These are phyloP conservation scores for Drosophila erecta DNA, from an alignment of 1,140 invertebrate genomes.

Conservation along the genomic window DNA sequence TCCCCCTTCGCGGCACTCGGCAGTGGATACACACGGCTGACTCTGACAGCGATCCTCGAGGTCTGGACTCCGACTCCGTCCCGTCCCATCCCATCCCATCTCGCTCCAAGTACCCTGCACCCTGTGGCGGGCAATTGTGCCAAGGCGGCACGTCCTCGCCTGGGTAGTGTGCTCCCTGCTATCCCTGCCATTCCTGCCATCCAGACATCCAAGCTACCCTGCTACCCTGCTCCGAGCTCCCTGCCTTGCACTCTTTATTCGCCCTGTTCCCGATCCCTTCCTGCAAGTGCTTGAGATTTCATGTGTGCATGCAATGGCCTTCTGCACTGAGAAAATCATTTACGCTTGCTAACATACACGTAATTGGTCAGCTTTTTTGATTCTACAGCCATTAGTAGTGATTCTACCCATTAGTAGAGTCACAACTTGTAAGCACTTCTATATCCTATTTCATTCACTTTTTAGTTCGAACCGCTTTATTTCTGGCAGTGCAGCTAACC, in stretches of 20 bases:
- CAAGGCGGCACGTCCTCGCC: constrained; percentile 71
- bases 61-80: constrained; percentile 17
- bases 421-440: too few species aligned
- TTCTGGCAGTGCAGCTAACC: not conserved
- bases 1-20: constrained; percentile 57
- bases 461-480: too few species aligned
- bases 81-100: constrained; percentile 14
- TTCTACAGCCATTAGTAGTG: not conserved
- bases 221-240: not conserved
- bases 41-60: constrained; percentile 35
- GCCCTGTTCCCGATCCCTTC: not conserved
- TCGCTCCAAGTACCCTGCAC: constrained; percentile 56
- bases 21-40: constrained; percentile 76
- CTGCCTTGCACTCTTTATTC: not conserved
- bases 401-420: too few species aligned
- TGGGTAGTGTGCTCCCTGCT: constrained; percentile 43
- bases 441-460: too few species aligned
- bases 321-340: constrained; percentile 11
- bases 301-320: constrained; percentile 7
- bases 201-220: too few species aligned
- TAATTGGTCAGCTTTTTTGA: not conserved
- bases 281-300: constrained; percentile 51
- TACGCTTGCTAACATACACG: not conserved
- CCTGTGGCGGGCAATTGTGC: constrained; percentile 77
- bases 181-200: not conserved